Evolutionary conservation across 2,888 invertebrate genomes (phyloP).

Genomic region (Luffia ferchaultella): DNA sequence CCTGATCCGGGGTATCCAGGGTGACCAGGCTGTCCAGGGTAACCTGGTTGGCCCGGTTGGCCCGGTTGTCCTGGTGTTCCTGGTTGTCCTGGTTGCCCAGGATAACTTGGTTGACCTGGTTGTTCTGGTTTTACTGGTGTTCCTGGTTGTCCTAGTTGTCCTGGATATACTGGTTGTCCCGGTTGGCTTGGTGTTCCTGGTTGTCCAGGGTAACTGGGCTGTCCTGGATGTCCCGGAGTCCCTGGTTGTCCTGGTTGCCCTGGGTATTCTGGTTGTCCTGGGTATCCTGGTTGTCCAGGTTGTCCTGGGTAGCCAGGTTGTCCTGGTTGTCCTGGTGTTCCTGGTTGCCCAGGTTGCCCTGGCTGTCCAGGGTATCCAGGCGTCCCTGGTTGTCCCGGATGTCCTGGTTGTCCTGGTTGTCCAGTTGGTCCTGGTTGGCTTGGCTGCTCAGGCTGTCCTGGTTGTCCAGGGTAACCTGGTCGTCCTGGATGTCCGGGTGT

Average conservation of each 20-base stretch:
- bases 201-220: slow-evolving; percentile 19
- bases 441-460: slow-evolving; percentile 15
- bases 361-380: slow-evolving; percentile 20
- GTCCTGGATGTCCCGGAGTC: slow-evolving; percentile 13
- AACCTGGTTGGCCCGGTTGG: slow-evolving; percentile 1
- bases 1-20: slow-evolving; percentile 18
- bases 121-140: slow-evolving; percentile 8
- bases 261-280: slow-evolving; percentile 16
- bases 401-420: slow-evolving; percentile 13
- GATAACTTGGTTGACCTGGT: slow-evolving; percentile 2
- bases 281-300: slow-evolving; percentile 19
- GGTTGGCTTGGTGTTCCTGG: slow-evolving; percentile 12
- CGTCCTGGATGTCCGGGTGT: slow-evolving; percentile 18
- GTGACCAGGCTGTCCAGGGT: slow-evolving; percentile 18
- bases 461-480: slow-evolving; percentile 16
- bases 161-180: slow-evolving; percentile 4
- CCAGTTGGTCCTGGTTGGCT: slow-evolving; percentile 16
- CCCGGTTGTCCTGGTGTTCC: slow-evolving; percentile 7
- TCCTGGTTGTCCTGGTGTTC: slow-evolving; percentile 14
- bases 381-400: slow-evolving; percentile 9
- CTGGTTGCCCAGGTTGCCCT: slow-evolving; percentile 16
- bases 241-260: slow-evolving; percentile 14
- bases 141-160: slow-evolving; percentile 3
- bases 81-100: slow-evolving; percentile 11
- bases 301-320: slow-evolving; percentile 14